A percentile compares a stretch with the other conserved stretches of the same genome.
Conservation (phyloP, 2,888 invertebrate species). For the Diogma glabrata region DNA sequence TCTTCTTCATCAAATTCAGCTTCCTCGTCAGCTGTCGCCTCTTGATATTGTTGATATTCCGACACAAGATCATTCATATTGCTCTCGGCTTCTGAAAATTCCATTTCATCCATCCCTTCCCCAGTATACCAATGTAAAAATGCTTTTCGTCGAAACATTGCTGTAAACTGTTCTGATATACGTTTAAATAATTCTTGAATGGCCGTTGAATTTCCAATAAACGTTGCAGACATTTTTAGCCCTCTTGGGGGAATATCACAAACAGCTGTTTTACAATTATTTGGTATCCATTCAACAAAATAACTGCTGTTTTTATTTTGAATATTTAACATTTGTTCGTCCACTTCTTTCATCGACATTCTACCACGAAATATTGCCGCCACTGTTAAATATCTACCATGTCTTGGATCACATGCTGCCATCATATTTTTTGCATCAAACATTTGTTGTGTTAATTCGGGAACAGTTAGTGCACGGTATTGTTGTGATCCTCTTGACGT, state of each 20-base stretch:
- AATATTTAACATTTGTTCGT: conserved; percentile 90
- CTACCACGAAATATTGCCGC: conserved; percentile 84
- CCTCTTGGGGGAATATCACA: conserved; percentile 87
- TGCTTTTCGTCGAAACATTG: conserved; percentile 94
- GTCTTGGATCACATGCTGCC: conserved; percentile 89
- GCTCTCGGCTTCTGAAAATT: conserved; percentile 88
- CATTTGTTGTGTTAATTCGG: conserved; percentile 84
- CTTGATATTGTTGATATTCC: conserved; percentile 92
- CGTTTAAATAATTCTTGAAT: conserved; percentile 89
- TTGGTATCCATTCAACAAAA: conserved; percentile 89
- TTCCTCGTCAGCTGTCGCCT: conserved; percentile 73
- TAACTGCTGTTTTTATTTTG: conserved; percentile 89
- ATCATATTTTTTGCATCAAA: conserved; percentile 96
- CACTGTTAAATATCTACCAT: conserved; percentile 83
- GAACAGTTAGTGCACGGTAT: conserved; percentile 81
- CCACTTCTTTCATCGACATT: conserved; percentile 89
- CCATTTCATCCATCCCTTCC: conserved; percentile 96
- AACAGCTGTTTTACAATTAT: conserved; percentile 87
- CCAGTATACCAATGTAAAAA: conserved; percentile 98
- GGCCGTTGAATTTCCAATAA: conserved; percentile 87
- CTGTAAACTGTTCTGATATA: conserved; percentile 84
- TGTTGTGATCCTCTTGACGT: conserved; percentile 84
- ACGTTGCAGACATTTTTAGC: conserved; percentile 88
- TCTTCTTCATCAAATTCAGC: conserved; percentile 63
- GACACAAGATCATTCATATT: conserved; percentile 94